Base-by-base conservation (phyloP, 2,888 invertebrate genomes). In the Thereva nobilitata region DNA sequence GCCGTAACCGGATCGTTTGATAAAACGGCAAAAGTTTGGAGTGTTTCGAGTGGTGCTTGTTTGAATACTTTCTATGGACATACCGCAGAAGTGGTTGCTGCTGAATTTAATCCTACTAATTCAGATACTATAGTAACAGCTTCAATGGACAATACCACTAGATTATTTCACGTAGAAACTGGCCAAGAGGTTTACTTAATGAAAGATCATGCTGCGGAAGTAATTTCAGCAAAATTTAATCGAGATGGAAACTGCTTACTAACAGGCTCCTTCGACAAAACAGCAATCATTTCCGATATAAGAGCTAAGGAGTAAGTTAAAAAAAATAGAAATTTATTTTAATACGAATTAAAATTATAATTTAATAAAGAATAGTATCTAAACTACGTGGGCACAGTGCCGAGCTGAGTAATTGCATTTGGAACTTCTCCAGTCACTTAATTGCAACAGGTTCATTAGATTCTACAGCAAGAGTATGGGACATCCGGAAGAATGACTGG, bases 1-100 rank as follows among this genome's bases (percentile, higher is more conserved):
- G 85, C 92, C 5, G 81, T 92, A 72, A 92, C 93, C 0, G 90
- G 89, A 4, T 92, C 92, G 0, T 91, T 92, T 74, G 93, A 93
- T 79, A 90, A 88, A 77, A 89, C 90, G 0, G 89, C 89, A 0
- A 86, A 86, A 73, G 81, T 93, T 45, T 93, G 92, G 93, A 86
- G 87, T 65, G 83, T 88, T 0, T 82, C 82, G 59, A 86, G 84
- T 0, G 91, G 89, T 0, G 83, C 85, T 42, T 89, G 89, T 73
- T 80, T 88, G 64, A 84, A 86, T 52, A 89, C 89, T 0, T 82
- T 92, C 59, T 85, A 87, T 81, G 93, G 93, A 0, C 92, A 93
- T 76, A 82, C 84, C 0, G 91, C 87, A 0, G 92, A 92, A 80
- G 86, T 90, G 64, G 89, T 91, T 47, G 86, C 85, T 0, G 85